A percentile compares a stretch with the other conserved stretches of the same genome.
Evolutionary conservation across 2,888 invertebrate genomes (phyloP).

Genomic region (Elegia similella): DNA sequence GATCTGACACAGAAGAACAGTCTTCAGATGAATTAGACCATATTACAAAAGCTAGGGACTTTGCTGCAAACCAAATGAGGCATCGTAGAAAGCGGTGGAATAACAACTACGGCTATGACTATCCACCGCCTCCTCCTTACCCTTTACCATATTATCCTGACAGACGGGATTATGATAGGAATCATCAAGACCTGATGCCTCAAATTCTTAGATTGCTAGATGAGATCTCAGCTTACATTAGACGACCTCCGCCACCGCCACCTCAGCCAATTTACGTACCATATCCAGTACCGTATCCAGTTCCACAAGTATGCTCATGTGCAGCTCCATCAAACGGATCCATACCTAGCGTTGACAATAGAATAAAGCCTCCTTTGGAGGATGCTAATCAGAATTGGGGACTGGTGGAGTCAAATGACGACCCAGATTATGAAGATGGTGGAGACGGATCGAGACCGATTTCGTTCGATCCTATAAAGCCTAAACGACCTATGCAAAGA

Average conservation of each 20-base stretch:
- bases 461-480: constrained; percentile 47
- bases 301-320: constrained; percentile 40
- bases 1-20: constrained; percentile 33
- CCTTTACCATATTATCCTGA: constrained; percentile 44
- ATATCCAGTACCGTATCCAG: constrained; percentile 52
- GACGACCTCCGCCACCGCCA: constrained; percentile 41
- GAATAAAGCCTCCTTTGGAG: constrained; percentile 47
- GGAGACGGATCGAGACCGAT: constrained; percentile 57
- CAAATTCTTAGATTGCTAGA: constrained; percentile 55
- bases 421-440: constrained; percentile 35
- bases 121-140: constrained; percentile 41
- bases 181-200: constrained; percentile 47
- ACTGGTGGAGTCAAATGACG: constrained; percentile 34
- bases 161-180: constrained; percentile 46
- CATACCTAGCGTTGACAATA: constrained; percentile 34
- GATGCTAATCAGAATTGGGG: constrained; percentile 61
- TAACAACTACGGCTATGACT: constrained; percentile 52
- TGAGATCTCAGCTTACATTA: constrained; percentile 51
- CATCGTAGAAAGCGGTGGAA: constrained; percentile 56
- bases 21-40: constrained; percentile 33
- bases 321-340: constrained; percentile 23
- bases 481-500: constrained; percentile 33
- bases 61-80: constrained; percentile 33
- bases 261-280: constrained; percentile 62
- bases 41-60: constrained; percentile 32